Base-by-base conservation (phyloP, 2,888 invertebrate genomes). In the Melanostoma scalare region DNA sequence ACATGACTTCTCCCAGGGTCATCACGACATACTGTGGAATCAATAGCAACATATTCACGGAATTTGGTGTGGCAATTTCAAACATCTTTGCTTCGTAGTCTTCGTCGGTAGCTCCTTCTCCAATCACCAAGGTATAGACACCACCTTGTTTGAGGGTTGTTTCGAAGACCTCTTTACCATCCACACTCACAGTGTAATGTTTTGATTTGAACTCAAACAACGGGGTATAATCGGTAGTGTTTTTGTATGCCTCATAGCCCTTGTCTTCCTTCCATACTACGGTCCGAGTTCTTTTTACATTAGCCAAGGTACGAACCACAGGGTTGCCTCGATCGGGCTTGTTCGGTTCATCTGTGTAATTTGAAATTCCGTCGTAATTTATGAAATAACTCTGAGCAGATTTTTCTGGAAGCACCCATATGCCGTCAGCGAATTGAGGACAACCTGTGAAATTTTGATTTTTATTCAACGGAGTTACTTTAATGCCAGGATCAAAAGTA, bases 11-110 rank as follows among this genome's bases (percentile, higher is more conserved):
- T 6, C 93, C 95, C 5, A 93, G 88, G 0, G 95, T 94, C 87
- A 95, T 93, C 3, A 95, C 89, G 33, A 95, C 89, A 87, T 94
- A 95, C 88, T 95, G 95, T 0, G 95, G 95, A n/a, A 95, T 89
- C 86, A 94, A 92, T 93, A 93, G 94, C 0, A 93, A 86, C 87
- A 95, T 93, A 76, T 92, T 93, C 40, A 94, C 87, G 0, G 92
- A 90, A 87, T 93, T 94, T 10, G 92, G 90, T n/a, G 87, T 86
- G 1, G 91, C 88, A 0, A 91, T 86, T 58, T 76, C 86, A 3
- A 89, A 9, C 2, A 87, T 3, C 0, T 85, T 40, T 0, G 40
- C 0, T 0, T 0, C 8, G 20, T 86, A 89, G 0, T 3, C 1
- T 0, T 67, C 85, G 1, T 2, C 4, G 0, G 56, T 20, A 20